Evolutionary conservation across 1,140 invertebrate genomes (phyloP), one percentile per base, ranked within the genome.

Genomic region (Magallana angulata): DNA sequence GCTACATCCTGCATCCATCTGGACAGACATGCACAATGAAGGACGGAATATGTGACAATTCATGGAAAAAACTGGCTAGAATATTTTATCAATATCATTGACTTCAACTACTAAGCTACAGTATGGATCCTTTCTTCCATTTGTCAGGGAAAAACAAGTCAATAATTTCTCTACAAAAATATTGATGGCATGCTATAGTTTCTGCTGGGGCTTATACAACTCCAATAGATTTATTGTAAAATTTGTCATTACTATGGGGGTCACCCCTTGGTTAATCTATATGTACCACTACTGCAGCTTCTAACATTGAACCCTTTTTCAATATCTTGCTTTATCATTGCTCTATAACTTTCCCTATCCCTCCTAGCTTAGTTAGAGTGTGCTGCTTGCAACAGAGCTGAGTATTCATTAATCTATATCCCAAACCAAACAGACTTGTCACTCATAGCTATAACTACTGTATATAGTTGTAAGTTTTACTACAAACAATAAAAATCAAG

Each of bases 101-200:
- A 91, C 90, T 89, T 83, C 86, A 87, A 85, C 85, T 87, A 84
- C 85, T 82, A 88, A 88, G 85, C 85, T 82, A 85, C 85, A 71
- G 82, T 82, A 68, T 87, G 83, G 82, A 88, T 76, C 85, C 84
- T 86, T 87, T 86, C 80, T 85, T 86, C 57, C 86, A 90, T 88
- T 88, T 89, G 87, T 83, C 85, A 84, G 82, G 85, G 82, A 86
- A 89, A 82, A 84, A 86, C 81, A 88, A 89, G 90, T 90, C 90
- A 90, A 91, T 91, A 91, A 85, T 89, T 88, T 90, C 89, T 87
- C 84, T 86, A 83, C 90, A 85, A 91, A 91, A 90, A 89, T 91
- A 91, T 91, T 91, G 91, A 90, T 87, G 82, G 36, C 82, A 86
- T 87, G 82, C 83, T 85, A 36, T 82, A 62, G 82, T 85, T 85